Conservation (phyloP, 2,888 invertebrate species). For the Drosophila formosana region DNA sequence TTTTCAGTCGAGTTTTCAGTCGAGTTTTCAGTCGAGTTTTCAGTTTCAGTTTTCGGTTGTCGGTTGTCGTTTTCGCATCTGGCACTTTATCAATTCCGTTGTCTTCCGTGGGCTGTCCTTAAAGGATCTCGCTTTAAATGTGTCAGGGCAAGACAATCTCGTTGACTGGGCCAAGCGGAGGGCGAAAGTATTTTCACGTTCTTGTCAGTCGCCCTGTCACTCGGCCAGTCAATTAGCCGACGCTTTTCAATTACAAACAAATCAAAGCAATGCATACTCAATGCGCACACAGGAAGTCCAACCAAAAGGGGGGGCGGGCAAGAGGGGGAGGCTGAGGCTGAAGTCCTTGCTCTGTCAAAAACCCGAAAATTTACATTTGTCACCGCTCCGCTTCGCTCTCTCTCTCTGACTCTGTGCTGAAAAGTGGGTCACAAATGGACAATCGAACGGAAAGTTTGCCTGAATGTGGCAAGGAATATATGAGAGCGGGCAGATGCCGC, state of each 20-base stretch:
- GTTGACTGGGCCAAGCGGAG: conserved; percentile 32
- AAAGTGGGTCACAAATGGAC: conserved; percentile 64
- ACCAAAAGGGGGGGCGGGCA: background rate
- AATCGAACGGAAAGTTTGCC: conserved; percentile 38
- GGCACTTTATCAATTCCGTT: conserved; percentile 20
- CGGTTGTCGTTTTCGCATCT: conserved; percentile 13
- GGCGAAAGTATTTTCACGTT: conserved; percentile 68
- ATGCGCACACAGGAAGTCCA: background rate
- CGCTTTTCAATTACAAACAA: conserved; percentile 77
- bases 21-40: conserved; percentile 6
- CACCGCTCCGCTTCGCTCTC: conserved; percentile 39
- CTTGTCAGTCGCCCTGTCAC: conserved; percentile 66
- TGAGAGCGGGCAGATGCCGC: background rate
- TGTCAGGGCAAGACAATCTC: conserved; percentile 51
- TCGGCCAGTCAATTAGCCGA: conserved; percentile 78
- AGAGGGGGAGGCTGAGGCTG: background rate
- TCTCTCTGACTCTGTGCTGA: background rate
- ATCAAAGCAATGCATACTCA: conserved; percentile 50
- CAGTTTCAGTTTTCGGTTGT: conserved; percentile 29
- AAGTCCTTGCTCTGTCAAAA: conserved; percentile 11
- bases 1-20: conserved; percentile 32
- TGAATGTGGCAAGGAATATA: conserved; percentile 8
- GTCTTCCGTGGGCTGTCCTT: conserved; percentile 2
- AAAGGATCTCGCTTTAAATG: conserved; percentile 44
- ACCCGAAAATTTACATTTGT: conserved; percentile 67